Base-by-base conservation (phyloP, 2,888 invertebrate species). In the Epirrhoe alternata region DNA sequence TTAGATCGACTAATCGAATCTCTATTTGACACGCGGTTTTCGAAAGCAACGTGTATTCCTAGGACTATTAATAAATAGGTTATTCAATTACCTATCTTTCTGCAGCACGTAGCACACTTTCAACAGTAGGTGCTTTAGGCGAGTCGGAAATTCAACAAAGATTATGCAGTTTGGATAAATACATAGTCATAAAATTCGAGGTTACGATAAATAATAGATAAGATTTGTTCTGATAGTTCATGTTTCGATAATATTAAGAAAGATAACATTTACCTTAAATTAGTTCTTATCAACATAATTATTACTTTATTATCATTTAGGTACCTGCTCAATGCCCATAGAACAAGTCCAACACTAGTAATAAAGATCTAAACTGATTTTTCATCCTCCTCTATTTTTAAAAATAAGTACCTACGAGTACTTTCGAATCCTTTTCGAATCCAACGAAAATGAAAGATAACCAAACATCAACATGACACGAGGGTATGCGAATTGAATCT, bases 1-100 rank as follows among this genome's bases (percentile, higher is more conserved):
- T 83, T 81, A 82, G 80, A 83, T 78, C 80, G 77, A 83, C 80
- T 87, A 86, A 86, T 87, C 83, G 84, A 86, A 87, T 86, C 80
- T 80, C 80, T 76, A 84, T 84, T 82, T 74, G 76, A 78, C 74
- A 75, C 76, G 73, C 72, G 76, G 72, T 74, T 70, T 69, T 71
- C 61, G 70, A 69, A 71, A 31, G 33, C 52, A 55, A n/a, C 61
- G 14, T 52, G 72, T 75, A 75, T 77, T 71, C 59, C 71, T 42
- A 63, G 61, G 50, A 71, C 64, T 68, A 24, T 24, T 24, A 24
- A 24, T n/a, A n/a, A 24, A 12, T 5, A 42, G 38, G 47, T 47
- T 47, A 16, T 16, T 16, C 47, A 47, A 16, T 47, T 6, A 16
- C 16, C 47, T 42, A 7, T 12, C 7, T 38, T n/a, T n/a, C n/a